Evolutionary conservation across 2,888 invertebrate species (phyloP), one percentile per base, ranked within the genome.

Genomic region (Parelbella ahira): DNA sequence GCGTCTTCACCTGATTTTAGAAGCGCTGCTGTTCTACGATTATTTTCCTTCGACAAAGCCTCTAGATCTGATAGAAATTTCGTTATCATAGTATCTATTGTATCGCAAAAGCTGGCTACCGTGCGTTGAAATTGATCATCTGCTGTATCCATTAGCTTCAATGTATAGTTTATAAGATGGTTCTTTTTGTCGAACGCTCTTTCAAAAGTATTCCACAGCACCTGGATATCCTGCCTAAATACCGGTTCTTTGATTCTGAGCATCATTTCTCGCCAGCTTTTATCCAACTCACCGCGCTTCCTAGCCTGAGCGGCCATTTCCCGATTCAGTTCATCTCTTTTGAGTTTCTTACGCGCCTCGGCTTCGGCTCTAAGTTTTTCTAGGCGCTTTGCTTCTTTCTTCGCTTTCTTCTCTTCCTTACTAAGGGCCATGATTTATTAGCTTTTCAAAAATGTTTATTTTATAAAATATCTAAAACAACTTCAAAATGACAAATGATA

Each of bases 101-200:
- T 89, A 39, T 88, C 86, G 37, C 91, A 89, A 64, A 93, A 93
- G 23, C 89, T 88, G 34, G 91, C 84, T 50, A 92, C 89, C 34
- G 91, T 90, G 48, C 90, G 86, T 44, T 88, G 83, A 53, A 92
- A 92, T 58, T 93, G 91, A 11, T 89, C 80, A 63, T 93, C 91
- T 1, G 92, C 90, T 45, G 88, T 68, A 34, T 91, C 81, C 50
- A 91, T 79, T 50, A 92, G 89, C 37, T 81, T 75, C 58, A 91
- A 75, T 6, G 91, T 80, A 48, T 84, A 82, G 2, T 69, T 60
- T 36, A 93, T 91, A 1, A 90, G 63, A 20, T 87, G 68, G 53
- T 92, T 90, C 71, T 93, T 93, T 48, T 89, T 87, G 38, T 89
- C 88, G 7, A 89, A 65, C 0, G 80, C 71, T 49, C 90, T 74